Base-by-base conservation (phyloP, 2,797 vertebrate species). In the Chanos chanos region DNA sequence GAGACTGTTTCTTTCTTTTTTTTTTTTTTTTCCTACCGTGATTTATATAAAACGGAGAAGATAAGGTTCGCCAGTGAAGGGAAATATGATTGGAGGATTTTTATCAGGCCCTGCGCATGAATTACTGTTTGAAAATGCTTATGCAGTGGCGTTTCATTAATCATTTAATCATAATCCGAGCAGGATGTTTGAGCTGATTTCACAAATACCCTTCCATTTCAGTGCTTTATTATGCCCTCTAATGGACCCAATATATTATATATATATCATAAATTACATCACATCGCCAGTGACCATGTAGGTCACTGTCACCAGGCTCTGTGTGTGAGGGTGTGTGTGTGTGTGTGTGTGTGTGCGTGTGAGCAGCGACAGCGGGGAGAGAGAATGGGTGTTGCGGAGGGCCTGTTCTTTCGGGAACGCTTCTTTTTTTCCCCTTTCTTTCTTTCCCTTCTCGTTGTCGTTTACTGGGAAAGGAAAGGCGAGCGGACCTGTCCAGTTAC, bases 201-300 rank as follows among this genome's bases (percentile, higher is more conserved):
- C 96, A 99, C 95, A 99, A 99, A 99, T 98, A 98, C 95, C 96
- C 96, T 98, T 98, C 98, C 96, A 98, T 99, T 99, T 97, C 96
- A 95, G 94, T 95, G 98, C 96, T 99, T 99, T 96, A 99, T 99
- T 99, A 99, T 98, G 96, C 94, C 93, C 89, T 89, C 96, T 99
- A 99, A 99, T 99, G 96, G 96, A 97, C 97, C 94, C 96, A 97
- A 98, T 98, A 98, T 98, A 98, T 98, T 97, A 98, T 97, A 98
- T n/a, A n/a, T 98, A 97, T 97, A 99, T 99, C 96, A 97, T 97
- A 97, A 98, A 99, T 98, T 97, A 98, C 95, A 99, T 98, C 95
- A 93, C 95, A 97, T 96, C 94, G 94, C 92, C 90, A 89, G 92
- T 98, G 96, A 97, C 95, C 96, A 97, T 96, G 94, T 98, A 98